Evolutionary conservation across 64 coral and sea anemone species (phyloP).

Genomic region (Dendrophyllia cribrosa): DNA sequence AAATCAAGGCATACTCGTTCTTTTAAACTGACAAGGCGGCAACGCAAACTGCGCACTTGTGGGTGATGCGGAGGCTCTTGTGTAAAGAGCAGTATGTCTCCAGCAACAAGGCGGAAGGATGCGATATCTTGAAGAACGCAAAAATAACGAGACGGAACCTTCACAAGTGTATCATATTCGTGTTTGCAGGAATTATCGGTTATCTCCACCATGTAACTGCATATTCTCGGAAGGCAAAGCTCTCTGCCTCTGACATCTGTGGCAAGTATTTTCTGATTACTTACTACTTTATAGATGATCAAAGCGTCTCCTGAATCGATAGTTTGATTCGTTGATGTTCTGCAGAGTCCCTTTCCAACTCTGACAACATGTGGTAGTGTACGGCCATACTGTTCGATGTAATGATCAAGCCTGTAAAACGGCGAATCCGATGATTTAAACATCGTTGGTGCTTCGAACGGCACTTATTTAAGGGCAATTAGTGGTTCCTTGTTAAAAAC

Average conservation of each 20-base stretch:
- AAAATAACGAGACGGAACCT: constrained; percentile 31
- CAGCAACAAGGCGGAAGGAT: constrained; percentile 34
- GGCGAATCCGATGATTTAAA: not conserved
- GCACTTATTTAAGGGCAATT: not conserved
- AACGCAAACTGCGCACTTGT: not conserved
- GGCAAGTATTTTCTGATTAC: constrained; percentile 40
- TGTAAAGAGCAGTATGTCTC: constrained; percentile 33
- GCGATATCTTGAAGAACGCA: constrained; percentile 27
- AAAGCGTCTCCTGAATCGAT: constrained; percentile 44
- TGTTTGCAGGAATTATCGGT: not conserved
- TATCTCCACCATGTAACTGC: constrained; percentile 53
- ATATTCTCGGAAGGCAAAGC: constrained; percentile 38
- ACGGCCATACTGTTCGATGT: not conserved
- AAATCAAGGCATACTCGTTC: constrained; percentile 11
- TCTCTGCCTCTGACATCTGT: constrained; percentile 9
- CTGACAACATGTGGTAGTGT: constrained; percentile 53
- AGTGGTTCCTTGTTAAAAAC: not conserved
- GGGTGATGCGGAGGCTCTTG: not conserved
- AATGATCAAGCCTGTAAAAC: not conserved
- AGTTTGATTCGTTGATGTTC: constrained; percentile 22
- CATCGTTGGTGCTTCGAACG: not conserved
- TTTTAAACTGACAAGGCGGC: not conserved
- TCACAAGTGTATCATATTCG: constrained; percentile 14
- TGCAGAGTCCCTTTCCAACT: constrained; percentile 48
- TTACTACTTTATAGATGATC: constrained; percentile 44